Evolutionary conservation across 2,888 invertebrate genomes (phyloP).

Genomic region (Onchidella celtica): DNA sequence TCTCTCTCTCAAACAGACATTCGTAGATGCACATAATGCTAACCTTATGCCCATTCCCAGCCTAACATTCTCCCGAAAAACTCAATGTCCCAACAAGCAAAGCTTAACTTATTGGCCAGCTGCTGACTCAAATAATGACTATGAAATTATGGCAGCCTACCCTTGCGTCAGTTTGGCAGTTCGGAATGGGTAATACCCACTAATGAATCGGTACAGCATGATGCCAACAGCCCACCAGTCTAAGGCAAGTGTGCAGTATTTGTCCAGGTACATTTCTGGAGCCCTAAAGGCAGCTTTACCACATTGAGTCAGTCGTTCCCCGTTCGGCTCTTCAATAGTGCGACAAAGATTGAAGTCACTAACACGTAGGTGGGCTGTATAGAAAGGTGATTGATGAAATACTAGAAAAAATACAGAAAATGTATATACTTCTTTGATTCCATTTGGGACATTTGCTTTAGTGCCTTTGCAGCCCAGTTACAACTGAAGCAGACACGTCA

Average conservation of each 20-base stretch:
- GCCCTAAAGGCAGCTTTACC: slow-evolving; percentile 27
- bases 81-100: no score
- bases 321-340: not conserved
- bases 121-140: no score
- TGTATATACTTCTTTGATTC: no score
- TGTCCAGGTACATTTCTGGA: slow-evolving; percentile 38
- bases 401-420: no score
- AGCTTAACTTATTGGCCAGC: no score
- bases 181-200: slow-evolving; percentile 35
- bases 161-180: slow-evolving; percentile 35
- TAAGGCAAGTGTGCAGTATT: slow-evolving; percentile 16
- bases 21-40: no score
- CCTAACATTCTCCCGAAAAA: no score
- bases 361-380: slow-evolving; percentile 36
- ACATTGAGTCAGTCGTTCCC: slow-evolving; percentile 29
- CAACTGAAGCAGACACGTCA: no score
- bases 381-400: not conserved
- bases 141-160: not conserved
- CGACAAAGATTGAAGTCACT: slow-evolving; percentile 33
- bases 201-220: slow-evolving; percentile 34
- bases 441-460: no score
- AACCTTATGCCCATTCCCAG: no score
- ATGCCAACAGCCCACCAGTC: slow-evolving; percentile 50
- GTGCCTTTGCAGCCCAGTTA: no score
- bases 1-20: no score